phyloP scores from a whole-genome alignment of 1,140 invertebrate species.

The Brachionus calyciflorus region DNA sequence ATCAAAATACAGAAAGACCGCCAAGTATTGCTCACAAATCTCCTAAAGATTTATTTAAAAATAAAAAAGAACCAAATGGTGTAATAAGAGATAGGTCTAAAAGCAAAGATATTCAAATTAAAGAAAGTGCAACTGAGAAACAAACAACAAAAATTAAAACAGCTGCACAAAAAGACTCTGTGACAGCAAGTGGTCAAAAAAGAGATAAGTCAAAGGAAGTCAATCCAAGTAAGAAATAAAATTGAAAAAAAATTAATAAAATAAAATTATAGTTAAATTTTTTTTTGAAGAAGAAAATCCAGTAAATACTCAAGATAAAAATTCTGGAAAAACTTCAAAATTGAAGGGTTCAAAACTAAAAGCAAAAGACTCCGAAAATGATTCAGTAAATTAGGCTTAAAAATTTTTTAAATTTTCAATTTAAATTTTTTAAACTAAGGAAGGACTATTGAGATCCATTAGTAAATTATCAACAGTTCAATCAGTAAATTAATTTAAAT shows the following conservation, averaged over 20 bases:
- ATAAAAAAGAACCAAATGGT: background rate
- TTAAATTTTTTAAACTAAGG: background rate
- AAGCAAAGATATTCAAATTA: constrained; percentile 23
- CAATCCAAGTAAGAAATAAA: background rate
- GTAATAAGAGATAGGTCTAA: constrained; percentile 10
- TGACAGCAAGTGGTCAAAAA: background rate
- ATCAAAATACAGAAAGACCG: background rate
- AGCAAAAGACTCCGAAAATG: background rate
- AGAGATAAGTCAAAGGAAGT: constrained; percentile 25
- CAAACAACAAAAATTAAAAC: background rate
- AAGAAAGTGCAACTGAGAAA: background rate
- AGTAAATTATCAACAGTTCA: constrained; percentile 25
- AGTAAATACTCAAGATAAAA: background rate
- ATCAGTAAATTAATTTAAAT: background rate
- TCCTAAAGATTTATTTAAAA: background rate
- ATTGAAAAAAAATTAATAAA: background rate
- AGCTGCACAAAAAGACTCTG: background rate
- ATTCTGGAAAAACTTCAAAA: background rate
- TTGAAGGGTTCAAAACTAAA: background rate
- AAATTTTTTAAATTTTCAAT: background rate
- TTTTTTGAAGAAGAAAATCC: background rate
- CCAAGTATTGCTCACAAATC: constrained; percentile 1
- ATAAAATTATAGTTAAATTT: background rate
- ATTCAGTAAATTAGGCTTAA: background rate
- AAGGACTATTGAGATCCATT: background rate